These are phyloP conservation scores for Parauchenoglanis punctatus DNA, from an alignment of 2,797 vertebrate species.

Conservation along the genomic window DNA sequence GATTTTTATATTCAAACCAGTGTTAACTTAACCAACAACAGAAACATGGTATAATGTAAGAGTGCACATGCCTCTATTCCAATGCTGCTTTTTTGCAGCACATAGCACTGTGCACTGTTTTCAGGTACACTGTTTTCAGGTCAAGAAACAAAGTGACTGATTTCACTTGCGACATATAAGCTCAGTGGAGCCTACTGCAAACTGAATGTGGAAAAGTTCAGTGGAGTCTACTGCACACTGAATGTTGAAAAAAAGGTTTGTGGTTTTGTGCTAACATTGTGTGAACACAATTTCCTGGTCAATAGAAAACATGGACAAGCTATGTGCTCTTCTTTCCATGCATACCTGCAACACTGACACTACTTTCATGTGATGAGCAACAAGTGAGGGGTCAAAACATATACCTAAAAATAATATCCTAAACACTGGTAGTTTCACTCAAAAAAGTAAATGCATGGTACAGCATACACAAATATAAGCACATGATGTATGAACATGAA, in stretches of 20 bases:
- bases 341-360: no score
- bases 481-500: no score
- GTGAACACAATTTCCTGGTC: neutral
- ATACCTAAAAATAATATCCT: neutral
- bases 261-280: neutral
- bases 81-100: neutral
- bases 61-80: neutral
- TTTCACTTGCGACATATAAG: no score
- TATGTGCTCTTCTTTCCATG: neutral
- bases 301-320: neutral
- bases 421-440: no score
- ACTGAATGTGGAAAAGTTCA: no score
- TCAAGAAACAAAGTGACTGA: neutral
- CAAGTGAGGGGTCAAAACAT: neutral
- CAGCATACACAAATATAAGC: neutral
- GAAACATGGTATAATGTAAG: neutral
- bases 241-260: no score
- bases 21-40: neutral
- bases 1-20: neutral
- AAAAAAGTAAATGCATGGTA: neutral
- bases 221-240: no score
- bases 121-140: neutral
- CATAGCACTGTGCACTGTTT: neutral
- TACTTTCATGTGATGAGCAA: no score
- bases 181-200: no score